Conservation (phyloP, 2,113 vertebrate genomes). For the Grus americana region DNA sequence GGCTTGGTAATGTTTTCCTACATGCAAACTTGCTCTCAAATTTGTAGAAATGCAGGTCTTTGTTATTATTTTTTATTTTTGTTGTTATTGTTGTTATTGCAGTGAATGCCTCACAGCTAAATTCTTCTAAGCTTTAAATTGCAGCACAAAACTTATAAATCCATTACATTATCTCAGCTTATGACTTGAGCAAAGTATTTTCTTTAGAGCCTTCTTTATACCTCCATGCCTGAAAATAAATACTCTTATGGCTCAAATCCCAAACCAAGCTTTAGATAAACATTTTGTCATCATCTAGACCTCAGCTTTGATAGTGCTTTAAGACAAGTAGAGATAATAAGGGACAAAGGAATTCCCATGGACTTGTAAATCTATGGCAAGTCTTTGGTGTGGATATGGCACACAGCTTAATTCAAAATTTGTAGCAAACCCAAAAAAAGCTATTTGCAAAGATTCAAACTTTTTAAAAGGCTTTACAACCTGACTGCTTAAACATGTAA, state of each 20-base stretch:
- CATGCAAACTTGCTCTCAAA: neutral
- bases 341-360: neutral
- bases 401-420: neutral
- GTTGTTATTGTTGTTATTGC: neutral
- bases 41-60: neutral
- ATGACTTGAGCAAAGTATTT: neutral
- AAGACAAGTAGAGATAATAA: neutral
- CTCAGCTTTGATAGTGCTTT: neutral
- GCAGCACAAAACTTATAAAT: neutral
- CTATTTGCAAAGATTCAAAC: neutral
- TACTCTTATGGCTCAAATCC: neutral
- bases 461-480: neutral
- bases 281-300: neutral
- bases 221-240: neutral
- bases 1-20: conserved; percentile 11
- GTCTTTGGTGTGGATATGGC: neutral
- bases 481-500: neutral
- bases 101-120: neutral
- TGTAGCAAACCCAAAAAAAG: neutral
- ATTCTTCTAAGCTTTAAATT: neutral
- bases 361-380: neutral
- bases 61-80: neutral
- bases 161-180: neutral
- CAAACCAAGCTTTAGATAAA: neutral
- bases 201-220: neutral